Conservation (phyloP, 2,113 vertebrate species). For the Butorides virescens region DNA sequence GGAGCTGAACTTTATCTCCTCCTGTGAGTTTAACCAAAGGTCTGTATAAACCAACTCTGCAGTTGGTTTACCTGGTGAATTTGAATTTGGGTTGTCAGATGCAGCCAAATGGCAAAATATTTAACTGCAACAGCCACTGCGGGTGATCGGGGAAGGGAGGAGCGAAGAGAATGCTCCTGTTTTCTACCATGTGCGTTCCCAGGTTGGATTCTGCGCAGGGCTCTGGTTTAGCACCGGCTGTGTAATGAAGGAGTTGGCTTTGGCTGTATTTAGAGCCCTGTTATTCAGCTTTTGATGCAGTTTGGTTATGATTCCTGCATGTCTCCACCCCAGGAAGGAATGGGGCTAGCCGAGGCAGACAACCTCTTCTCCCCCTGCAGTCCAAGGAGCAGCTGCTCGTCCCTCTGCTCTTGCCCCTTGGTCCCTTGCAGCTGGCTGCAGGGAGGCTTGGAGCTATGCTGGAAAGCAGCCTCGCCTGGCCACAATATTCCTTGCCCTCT, state of each 20-base stretch:
- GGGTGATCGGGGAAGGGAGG: not conserved
- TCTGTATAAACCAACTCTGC: no score
- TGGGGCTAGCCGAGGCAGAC: not conserved
- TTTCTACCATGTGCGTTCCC: not conserved
- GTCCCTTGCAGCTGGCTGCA: not conserved
- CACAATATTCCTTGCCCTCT: not conserved
- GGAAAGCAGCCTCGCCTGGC: not conserved
- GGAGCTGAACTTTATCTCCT: not conserved
- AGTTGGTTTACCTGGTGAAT: accelerated
- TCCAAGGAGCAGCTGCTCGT: not conserved
- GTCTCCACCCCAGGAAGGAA: not conserved
- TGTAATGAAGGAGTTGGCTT: no score
- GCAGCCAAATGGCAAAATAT: not conserved
- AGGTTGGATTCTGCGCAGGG: not conserved
- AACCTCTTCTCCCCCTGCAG: not conserved
- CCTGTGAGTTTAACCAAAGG: not conserved
- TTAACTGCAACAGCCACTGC: no score
- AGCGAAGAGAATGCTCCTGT: accelerated
- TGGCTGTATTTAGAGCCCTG: no score
- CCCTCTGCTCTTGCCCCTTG: not conserved
- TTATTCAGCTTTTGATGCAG: not conserved
- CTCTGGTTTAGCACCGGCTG: no score
- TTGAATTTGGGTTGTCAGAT: no score
- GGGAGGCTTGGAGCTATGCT: not conserved
- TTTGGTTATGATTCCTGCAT: no score